Conservation (phyloP, 1,140 invertebrate genomes). For the Bombus polaris region DNA sequence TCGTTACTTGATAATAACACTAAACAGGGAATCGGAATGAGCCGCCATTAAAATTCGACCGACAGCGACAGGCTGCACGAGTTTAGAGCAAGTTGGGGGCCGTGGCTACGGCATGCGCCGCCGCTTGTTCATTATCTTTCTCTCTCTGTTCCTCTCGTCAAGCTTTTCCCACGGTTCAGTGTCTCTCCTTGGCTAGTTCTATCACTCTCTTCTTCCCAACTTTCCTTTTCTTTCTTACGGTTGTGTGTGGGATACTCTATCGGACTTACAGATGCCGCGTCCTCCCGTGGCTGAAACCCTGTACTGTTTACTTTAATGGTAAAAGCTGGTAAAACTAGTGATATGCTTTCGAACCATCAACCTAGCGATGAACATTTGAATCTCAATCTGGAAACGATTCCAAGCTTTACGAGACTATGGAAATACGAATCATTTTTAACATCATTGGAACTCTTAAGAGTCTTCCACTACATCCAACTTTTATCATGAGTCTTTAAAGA, state of each 20-base stretch:
- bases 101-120: constrained; percentile 71
- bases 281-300: background rate
- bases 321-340: background rate
- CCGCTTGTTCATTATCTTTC: constrained; percentile 59
- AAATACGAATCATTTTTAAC: no score
- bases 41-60: constrained; percentile 81
- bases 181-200: constrained; percentile 38
- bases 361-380: background rate
- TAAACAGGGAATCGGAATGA: constrained; percentile 71
- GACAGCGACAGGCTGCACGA: constrained; percentile 69
- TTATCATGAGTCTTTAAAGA: no score
- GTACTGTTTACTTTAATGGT: background rate
- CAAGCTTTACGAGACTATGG: no score
- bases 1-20: constrained; percentile 77
- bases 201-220: constrained; percentile 32
- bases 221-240: constrained; percentile 46
- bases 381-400: background rate
- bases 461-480: no score
- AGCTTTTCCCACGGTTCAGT: constrained; percentile 47
- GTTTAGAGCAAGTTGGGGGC: constrained; percentile 69
- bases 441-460: no score
- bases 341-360: background rate
- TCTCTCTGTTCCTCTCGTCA: constrained; percentile 32
- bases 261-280: constrained; percentile 5
- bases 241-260: background rate